phyloP scores from a whole-genome alignment of 1,140 invertebrate species.

The Trichoplusia ni region DNA sequence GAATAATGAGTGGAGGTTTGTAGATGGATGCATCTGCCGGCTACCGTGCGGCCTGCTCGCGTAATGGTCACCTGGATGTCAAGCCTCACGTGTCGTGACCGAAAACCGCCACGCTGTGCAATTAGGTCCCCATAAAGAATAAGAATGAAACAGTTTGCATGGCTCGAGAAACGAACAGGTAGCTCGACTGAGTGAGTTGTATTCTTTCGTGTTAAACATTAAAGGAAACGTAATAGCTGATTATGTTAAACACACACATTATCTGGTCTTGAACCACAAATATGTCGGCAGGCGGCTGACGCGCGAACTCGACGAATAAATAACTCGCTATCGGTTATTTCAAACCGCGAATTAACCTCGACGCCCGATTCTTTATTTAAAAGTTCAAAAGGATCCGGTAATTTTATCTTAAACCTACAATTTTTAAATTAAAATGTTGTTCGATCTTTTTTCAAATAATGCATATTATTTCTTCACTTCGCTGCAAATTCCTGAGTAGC shows the following conservation, averaged over 20 bases:
- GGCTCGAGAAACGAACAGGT: too few relatives aligned
- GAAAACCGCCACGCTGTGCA: background rate
- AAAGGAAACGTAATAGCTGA: too few relatives aligned
- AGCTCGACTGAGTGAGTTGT: too few relatives aligned
- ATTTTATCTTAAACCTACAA: conserved; percentile 7
- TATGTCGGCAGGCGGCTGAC: background rate
- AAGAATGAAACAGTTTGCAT: too few relatives aligned
- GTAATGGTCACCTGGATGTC: background rate
- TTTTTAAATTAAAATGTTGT: background rate
- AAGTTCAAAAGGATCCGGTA: conserved; percentile 1
- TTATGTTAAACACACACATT: background rate
- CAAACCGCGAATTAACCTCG: conserved; percentile 15
- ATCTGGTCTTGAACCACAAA: background rate
- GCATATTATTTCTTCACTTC: conserved; percentile 21
- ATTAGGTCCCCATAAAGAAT: too few relatives aligned
- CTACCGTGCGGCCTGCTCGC: background rate
- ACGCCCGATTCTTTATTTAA: conserved; percentile 7
- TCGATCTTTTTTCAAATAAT: conserved; percentile 16
- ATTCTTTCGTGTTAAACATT: too few relatives aligned
- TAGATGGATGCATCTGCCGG: conserved; percentile 31
- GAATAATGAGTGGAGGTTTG: conserved; percentile 11
- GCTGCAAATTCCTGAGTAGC: background rate
- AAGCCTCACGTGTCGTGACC: background rate
- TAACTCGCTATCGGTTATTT: background rate
- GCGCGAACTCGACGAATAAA: too few relatives aligned